phyloP scores from a whole-genome alignment of 2,888 invertebrate species.

The Pasiphila rectangulata region DNA sequence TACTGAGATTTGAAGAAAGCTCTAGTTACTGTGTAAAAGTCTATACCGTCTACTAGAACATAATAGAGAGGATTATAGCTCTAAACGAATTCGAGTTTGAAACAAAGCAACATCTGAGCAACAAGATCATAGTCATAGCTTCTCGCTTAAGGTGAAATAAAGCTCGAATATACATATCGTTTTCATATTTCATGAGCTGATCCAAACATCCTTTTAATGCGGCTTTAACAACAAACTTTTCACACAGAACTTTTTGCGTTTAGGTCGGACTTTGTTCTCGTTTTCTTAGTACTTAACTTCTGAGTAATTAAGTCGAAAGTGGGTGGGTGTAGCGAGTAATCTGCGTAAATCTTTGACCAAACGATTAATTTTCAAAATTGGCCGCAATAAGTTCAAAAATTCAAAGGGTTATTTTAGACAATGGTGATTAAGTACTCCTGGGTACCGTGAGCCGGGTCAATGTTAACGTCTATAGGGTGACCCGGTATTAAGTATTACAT shows the following conservation, averaged over 20 bases:
- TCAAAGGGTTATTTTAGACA: constrained; percentile 39
- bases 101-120: too few relatives aligned
- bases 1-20: too few relatives aligned
- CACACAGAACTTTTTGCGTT: not conserved
- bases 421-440: constrained; percentile 44
- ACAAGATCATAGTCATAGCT: too few relatives aligned
- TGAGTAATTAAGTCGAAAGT: not conserved
- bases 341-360: not conserved
- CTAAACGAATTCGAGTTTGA: too few relatives aligned
- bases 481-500: not conserved
- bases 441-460: constrained; percentile 13
- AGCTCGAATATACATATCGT: too few relatives aligned
- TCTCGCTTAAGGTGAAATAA: not conserved
- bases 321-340: not conserved
- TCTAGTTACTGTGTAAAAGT: too few relatives aligned
- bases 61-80: too few relatives aligned
- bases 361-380: constrained; percentile 12
- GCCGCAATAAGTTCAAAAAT: constrained; percentile 36
- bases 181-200: too few relatives aligned
- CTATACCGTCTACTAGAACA: too few relatives aligned
- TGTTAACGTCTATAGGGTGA: constrained; percentile 6
- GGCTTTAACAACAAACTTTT: not conserved
- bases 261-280: not conserved
- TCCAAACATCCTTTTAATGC: too few relatives aligned
- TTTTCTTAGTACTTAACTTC: not conserved